A percentile compares a stretch with the other conserved stretches of the same genome.
These are phyloP conservation scores for Basileuterus tristriatus DNA, from an alignment of 2,797 vertebrate species.

Conservation along the genomic window DNA sequence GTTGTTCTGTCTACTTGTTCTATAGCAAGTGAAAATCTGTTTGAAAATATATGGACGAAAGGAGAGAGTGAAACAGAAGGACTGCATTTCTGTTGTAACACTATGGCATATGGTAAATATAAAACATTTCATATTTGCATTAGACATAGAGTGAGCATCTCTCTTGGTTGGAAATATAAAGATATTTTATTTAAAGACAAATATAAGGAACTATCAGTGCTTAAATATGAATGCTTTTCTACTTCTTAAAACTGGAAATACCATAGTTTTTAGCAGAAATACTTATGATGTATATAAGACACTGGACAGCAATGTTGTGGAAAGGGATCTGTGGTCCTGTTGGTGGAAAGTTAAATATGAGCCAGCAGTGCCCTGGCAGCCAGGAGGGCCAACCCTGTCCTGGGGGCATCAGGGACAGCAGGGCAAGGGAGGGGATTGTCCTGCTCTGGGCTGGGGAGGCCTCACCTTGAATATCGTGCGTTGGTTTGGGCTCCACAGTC, in stretches of 20 bases:
- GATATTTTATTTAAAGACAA: not conserved
- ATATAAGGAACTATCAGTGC: not conserved
- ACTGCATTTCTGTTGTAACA: not conserved
- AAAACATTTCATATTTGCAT: not conserved
- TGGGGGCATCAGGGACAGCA: accelerated
- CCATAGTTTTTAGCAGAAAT: not conserved
- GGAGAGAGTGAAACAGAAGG: not conserved
- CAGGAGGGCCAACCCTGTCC: accelerated
- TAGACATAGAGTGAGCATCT: not conserved
- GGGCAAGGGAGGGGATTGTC: not conserved
- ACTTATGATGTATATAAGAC: not conserved
- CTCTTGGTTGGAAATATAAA: not conserved
- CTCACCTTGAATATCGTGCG: accelerated
- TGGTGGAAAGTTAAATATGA: accelerated
- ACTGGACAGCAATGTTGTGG: not conserved
- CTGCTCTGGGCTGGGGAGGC: accelerated
- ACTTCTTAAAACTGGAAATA: not conserved
- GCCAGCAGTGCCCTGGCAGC: not conserved
- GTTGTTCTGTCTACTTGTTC: not conserved
- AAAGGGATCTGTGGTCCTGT: not conserved
- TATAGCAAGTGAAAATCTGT: not conserved
- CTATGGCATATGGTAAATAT: not conserved
- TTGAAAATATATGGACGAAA: not conserved
- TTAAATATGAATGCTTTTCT: not conserved
- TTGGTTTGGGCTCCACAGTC: accelerated